These are phyloP conservation scores for Colistium nudipinnis DNA, from an alignment of 2,113 vertebrate species.

Conservation along the genomic window DNA sequence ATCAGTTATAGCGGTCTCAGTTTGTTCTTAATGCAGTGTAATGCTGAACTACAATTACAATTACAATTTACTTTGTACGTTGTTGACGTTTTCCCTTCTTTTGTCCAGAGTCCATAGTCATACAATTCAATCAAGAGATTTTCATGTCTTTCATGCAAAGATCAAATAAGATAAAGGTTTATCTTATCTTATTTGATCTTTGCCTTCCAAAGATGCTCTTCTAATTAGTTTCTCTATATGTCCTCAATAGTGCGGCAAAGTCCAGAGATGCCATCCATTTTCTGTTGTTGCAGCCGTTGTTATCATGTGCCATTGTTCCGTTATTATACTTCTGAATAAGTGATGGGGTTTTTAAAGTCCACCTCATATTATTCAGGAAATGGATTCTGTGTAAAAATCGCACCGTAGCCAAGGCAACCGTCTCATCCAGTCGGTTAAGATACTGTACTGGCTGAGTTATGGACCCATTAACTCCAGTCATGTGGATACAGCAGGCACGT, in stretches of 20 bases:
- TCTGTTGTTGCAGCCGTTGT: slow-evolving; percentile 7
- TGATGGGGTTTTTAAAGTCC: slow-evolving; percentile 15
- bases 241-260: background rate
- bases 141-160: too few species aligned
- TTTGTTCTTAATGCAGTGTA: too few species aligned
- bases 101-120: too few species aligned
- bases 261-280: slow-evolving; percentile 3
- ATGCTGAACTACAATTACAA: too few species aligned
- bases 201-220: too few species aligned
- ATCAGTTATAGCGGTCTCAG: too few species aligned
- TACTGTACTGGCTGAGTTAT: background rate
- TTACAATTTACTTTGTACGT: too few species aligned
- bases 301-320: background rate
- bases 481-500: background rate
- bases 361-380: background rate
- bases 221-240: background rate
- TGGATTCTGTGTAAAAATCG: slow-evolving; percentile 5
- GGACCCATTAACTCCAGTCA: background rate
- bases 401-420: background rate
- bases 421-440: background rate
- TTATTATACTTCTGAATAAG: slow-evolving; percentile 20
- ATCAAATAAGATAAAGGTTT: too few species aligned
- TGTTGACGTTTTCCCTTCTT: too few species aligned
- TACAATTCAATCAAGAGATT: too few species aligned
- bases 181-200: too few species aligned